Evolutionary conservation across 2,888 invertebrate genomes (phyloP).

Genomic region (Caradrina clavipalpis): DNA sequence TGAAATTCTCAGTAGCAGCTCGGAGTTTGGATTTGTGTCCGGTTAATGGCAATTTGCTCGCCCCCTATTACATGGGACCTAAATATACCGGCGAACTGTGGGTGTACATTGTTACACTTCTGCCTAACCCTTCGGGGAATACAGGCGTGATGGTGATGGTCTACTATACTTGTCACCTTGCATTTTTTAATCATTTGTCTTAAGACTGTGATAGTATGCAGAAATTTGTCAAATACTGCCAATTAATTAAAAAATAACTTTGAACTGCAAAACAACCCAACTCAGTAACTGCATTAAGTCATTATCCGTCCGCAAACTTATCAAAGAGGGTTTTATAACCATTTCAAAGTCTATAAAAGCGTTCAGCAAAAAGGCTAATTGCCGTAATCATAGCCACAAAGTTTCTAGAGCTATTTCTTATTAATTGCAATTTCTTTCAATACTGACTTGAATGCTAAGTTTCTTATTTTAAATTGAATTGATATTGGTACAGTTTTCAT

Average conservation of each 20-base stretch:
- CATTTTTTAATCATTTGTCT: too few species aligned
- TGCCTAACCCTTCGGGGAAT: too few species aligned
- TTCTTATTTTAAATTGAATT: neutral
- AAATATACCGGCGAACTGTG: too few species aligned
- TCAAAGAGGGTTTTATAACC: neutral
- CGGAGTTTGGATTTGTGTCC: too few species aligned
- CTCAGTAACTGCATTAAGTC: neutral
- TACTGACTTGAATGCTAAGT: slow-evolving; percentile 7
- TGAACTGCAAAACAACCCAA: neutral
- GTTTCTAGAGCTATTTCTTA: slow-evolving; percentile 17
- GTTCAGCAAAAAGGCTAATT: slow-evolving; percentile 19
- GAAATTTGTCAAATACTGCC: too few species aligned
- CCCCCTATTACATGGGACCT: too few species aligned
- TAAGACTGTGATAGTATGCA: too few species aligned
- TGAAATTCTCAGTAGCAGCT: too few species aligned
- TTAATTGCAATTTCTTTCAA: slow-evolving; percentile 28
- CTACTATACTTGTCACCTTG: too few species aligned
- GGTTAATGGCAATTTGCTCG: too few species aligned
- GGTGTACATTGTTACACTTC: too few species aligned
- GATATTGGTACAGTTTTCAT: neutral
- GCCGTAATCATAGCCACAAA: slow-evolving; percentile 12
- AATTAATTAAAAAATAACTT: neutral
- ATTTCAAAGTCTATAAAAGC: slow-evolving; percentile 19
- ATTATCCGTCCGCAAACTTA: neutral
- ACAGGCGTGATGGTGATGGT: too few species aligned